Base-by-base conservation (phyloP, 2,113 vertebrate genomes). In the Uropsilus gracilis region DNA sequence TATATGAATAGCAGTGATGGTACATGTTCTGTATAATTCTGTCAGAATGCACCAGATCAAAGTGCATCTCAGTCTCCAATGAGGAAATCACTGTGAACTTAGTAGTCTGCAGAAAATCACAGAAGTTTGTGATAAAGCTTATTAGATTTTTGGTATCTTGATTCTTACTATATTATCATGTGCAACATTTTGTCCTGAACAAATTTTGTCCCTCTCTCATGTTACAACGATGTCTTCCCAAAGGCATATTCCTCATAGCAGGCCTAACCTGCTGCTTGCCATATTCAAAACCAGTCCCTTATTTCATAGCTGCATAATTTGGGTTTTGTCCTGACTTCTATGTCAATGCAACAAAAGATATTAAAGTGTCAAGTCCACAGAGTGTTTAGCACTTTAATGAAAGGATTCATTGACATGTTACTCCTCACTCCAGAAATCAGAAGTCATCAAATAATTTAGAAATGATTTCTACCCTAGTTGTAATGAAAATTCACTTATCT, bases 341-440 rank as follows among this genome's bases (percentile, higher is more conserved):
- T 53, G 24, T 90, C 90, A 89, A 92, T n/a, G 44, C 37, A 94
- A 55, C 6, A 94, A 94, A 68, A 32, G 26, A 96, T 84, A 95
- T 92, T 81, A 95, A 68, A 32, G 90, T 94, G 64, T 78, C 0
- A 0, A 89, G 22, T 16, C 66, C 76, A 63, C 42, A 55, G 94
- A 77, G 30, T 44, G 4, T 72, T 95, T 86, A 88, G 77, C 75
- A 22, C n/a, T 28, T n/a, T 93, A 32, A 18, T 85, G 0, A 44
- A 30, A 64, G 44, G 24, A 5, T 73, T 85, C 16, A 91, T 89
- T 92, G 71, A 66, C 92, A 75, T 95, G 39, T 37, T 4, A 11
- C n/a, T 78, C 97, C 75, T 72, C 0, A 87, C 34, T 61, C n/a
- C n/a, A n/a, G n/a, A n/a, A n/a, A n/a, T n/a, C n/a, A 13, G 26